phyloP scores from a whole-genome alignment of 2,797 vertebrate species.

The Iguana delicatissima region DNA sequence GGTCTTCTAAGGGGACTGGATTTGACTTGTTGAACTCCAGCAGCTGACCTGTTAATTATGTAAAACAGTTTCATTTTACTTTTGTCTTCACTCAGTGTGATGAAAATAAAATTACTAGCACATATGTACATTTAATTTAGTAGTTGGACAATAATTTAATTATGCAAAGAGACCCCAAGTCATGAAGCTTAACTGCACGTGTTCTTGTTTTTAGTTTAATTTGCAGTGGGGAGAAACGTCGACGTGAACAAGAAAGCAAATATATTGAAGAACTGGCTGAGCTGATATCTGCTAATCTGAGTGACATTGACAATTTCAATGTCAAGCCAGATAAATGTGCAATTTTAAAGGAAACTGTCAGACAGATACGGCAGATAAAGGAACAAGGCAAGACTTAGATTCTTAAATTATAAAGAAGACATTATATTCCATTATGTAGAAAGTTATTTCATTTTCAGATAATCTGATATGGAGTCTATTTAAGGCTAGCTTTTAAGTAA shows the following conservation, averaged over 20 bases:
- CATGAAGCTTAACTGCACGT: neutral
- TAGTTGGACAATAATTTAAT: neutral
- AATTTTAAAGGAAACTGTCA: constrained; percentile 98
- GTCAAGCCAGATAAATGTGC: constrained; percentile 99
- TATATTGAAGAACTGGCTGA: constrained; percentile 98
- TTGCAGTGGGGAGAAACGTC: constrained; percentile 94
- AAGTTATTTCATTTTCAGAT: neutral
- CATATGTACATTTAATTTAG: constrained; percentile 16
- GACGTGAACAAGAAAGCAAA: constrained; percentile 98
- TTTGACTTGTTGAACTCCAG: neutral
- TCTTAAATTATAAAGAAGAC: constrained; percentile 30
- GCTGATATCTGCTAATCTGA: constrained; percentile 98
- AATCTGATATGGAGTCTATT: neutral
- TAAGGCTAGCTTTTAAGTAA: constrained; percentile 1
- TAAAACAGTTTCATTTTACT: neutral
- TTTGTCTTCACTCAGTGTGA: neutral
- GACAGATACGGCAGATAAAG: constrained; percentile 99
- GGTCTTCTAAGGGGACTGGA: neutral
- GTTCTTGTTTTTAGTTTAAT: constrained; percentile 73
- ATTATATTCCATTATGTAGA: constrained; percentile 2
- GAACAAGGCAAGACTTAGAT: constrained; percentile 90
- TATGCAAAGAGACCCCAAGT: neutral
- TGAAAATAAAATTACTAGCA: constrained; percentile 11
- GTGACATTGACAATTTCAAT: constrained; percentile 99
- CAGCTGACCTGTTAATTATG: neutral